These are phyloP conservation scores for Rhagonycha fulva DNA, from an alignment of 2,888 invertebrate genomes.

Conservation along the genomic window DNA sequence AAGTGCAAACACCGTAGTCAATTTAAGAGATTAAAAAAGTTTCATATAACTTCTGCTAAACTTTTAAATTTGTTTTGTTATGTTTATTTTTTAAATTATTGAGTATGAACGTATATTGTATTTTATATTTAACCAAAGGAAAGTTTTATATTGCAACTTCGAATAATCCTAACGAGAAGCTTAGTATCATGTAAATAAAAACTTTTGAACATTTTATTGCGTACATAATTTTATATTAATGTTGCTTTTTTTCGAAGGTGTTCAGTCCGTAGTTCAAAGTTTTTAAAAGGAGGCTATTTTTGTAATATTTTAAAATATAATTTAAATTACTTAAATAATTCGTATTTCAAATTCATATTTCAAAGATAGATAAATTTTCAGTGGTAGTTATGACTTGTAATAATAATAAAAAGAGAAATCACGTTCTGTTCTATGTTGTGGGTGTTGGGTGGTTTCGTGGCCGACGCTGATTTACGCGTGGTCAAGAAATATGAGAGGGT, in stretches of 20 bases:
- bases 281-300: background rate
- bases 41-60: background rate
- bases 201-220: background rate
- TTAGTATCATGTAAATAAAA: background rate
- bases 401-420: slow-evolving; percentile 22
- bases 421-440: slow-evolving; percentile 18
- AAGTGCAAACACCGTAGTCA: background rate
- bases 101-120: background rate
- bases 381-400: slow-evolving; percentile 11
- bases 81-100: background rate
- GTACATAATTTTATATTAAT: background rate
- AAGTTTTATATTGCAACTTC: background rate
- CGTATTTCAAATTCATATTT: background rate
- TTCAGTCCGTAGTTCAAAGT: background rate
- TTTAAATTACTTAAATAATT: background rate
- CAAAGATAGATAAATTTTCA: slow-evolving; percentile 9
- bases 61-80: background rate
- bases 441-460: slow-evolving; percentile 24
- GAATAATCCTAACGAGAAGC: background rate
- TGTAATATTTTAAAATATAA: background rate
- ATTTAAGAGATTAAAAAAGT: background rate
- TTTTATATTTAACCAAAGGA: background rate
- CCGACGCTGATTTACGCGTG: slow-evolving; percentile 25
- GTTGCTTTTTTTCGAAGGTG: background rate
- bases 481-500: slow-evolving; percentile 13